Conservation (phyloP, 2,797 vertebrate species). For the Thripadectes ignobilis region DNA sequence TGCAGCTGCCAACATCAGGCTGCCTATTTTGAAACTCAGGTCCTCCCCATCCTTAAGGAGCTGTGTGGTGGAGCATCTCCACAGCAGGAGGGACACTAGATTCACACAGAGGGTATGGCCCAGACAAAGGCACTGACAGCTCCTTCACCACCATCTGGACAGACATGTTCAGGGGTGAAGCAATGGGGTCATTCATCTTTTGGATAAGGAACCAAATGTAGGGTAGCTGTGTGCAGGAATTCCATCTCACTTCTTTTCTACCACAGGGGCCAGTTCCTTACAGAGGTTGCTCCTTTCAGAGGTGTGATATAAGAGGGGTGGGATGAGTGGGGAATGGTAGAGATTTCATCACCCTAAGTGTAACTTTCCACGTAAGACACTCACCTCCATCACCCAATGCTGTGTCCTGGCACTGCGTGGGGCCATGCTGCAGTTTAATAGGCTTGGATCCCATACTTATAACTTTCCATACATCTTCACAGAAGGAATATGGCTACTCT, state of each 20-base stretch:
- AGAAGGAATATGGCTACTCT: conserved; percentile 77
- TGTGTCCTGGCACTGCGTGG: not conserved
- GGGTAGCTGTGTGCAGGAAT: not conserved
- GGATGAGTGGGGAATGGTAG: not conserved
- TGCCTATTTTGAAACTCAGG: not conserved
- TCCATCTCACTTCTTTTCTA: not conserved
- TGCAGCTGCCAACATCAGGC: not conserved
- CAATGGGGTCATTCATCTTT: not conserved
- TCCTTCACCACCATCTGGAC: not conserved
- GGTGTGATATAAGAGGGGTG: not conserved
- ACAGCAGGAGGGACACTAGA: rapidly evolving
- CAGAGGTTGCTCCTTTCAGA: not conserved
- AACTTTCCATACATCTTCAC: not conserved
- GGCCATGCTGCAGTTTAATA: not conserved
- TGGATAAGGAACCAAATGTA: not conserved
- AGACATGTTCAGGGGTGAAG: too few species aligned
- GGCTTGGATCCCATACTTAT: not conserved
- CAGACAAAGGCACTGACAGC: not conserved
- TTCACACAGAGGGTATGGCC: not conserved
- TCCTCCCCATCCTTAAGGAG: not conserved
- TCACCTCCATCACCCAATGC: rapidly evolving
- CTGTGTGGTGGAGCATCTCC: not conserved
- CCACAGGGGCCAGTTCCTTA: not conserved
- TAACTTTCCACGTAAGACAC: not conserved
- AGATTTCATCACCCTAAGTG: not conserved